phyloP scores from a whole-genome alignment of 2,113 vertebrate genomes.

The Stigmatopora nigra region DNA sequence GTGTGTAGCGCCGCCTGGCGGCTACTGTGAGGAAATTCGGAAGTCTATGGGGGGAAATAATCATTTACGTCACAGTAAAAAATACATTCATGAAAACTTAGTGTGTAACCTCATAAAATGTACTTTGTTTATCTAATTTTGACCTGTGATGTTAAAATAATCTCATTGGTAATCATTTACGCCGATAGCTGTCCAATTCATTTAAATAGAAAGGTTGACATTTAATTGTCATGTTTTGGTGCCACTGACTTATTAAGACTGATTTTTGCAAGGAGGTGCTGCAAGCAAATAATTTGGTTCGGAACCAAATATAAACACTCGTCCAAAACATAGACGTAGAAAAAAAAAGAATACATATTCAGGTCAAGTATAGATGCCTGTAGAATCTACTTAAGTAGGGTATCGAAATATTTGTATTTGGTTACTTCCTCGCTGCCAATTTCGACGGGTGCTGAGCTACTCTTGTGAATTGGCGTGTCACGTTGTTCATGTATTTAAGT shows the following conservation, averaged over 20 bases:
- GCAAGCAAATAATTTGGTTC: background rate
- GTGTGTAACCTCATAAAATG: no score
- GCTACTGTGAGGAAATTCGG: background rate
- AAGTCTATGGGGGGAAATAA: no score
- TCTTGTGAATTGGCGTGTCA: background rate
- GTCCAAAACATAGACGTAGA: background rate
- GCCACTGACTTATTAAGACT: no score
- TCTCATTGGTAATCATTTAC: no score
- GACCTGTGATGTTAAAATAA: no score
- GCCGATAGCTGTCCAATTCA: no score
- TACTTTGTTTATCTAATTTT: no score
- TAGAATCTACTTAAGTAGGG: background rate
- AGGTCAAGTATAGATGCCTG: background rate
- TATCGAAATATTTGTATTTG: background rate
- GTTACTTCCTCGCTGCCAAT: background rate
- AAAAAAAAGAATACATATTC: background rate
- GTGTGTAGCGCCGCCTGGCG: slow-evolving; percentile 51
- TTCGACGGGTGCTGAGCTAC: background rate
- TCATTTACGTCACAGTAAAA: no score
- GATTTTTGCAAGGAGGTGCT: no score
- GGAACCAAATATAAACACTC: background rate
- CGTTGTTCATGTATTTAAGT: background rate
- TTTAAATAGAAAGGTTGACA: no score
- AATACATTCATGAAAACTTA: no score
- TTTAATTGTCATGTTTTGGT: no score